Conservation (phyloP, 2,797 vertebrate genomes). For the Menidia menidia region DNA sequence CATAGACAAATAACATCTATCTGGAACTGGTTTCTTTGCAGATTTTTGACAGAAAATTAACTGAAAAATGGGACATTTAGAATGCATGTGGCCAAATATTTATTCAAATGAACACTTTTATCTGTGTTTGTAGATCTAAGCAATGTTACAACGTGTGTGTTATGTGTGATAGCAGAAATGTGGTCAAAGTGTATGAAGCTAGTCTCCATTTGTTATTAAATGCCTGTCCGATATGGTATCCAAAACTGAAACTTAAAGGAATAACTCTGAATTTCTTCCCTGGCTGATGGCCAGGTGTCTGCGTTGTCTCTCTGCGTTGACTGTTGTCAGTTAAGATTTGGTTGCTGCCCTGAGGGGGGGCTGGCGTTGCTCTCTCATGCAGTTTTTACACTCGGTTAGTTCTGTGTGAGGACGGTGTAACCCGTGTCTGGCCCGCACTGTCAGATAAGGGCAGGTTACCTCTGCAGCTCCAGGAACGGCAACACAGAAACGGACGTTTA, state of each 20-base stretch:
- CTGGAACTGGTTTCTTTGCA: neutral
- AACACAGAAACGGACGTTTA: slow-evolving; percentile 39
- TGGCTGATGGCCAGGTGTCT: slow-evolving; percentile 33
- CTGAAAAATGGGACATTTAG: neutral
- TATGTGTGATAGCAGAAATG: no score
- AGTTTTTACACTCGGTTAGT: slow-evolving; percentile 56
- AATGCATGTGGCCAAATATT: neutral
- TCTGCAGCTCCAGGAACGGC: slow-evolving; percentile 31
- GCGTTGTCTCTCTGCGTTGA: slow-evolving; percentile 27
- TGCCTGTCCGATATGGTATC: slow-evolving; percentile 9
- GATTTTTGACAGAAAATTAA: neutral
- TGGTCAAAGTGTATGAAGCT: no score
- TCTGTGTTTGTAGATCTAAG: no score
- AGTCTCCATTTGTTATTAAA: neutral
- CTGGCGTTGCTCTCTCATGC: slow-evolving; percentile 49
- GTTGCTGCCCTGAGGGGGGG: slow-evolving; percentile 20
- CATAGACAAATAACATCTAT: neutral
- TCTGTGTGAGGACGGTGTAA: slow-evolving; percentile 54
- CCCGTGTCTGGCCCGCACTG: slow-evolving; percentile 52
- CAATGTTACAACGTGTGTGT: no score
- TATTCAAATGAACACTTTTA: no score
- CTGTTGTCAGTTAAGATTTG: slow-evolving; percentile 33
- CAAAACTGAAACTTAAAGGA: slow-evolving; percentile 28
- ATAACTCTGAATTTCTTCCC: slow-evolving; percentile 22
- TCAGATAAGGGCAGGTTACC: slow-evolving; percentile 67